Percentiles rank a stretch among this genome's conserved stretches.
Evolutionary conservation across 2,888 invertebrate genomes (phyloP).

Genomic region (Agriopis marginaria): DNA sequence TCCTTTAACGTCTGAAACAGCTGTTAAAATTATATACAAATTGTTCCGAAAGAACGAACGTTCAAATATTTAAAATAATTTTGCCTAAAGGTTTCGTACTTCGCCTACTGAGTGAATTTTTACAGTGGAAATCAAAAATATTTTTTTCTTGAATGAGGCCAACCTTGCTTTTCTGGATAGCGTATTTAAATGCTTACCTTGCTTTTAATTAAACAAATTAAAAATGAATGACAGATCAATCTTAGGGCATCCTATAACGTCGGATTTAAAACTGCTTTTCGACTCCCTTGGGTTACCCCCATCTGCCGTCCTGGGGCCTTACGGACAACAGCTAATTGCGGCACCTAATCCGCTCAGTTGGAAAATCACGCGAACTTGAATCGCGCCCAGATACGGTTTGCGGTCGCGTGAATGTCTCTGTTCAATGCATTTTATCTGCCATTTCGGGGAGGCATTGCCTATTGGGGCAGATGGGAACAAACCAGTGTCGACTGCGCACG

Average conservation of each 20-base stretch:
- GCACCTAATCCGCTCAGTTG: no score
- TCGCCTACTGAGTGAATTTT: neutral
- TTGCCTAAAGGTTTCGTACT: neutral
- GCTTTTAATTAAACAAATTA: neutral
- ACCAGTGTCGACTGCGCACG: neutral
- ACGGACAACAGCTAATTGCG: no score
- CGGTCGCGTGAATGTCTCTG: no score
- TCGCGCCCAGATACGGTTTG: no score
- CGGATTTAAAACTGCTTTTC: neutral
- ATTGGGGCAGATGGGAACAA: neutral
- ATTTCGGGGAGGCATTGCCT: neutral
- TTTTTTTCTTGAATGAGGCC: neutral
- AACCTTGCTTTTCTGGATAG: neutral
- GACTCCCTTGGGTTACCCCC: neutral
- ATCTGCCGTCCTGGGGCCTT: neutral
- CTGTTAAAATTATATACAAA: no score
- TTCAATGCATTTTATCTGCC: neutral
- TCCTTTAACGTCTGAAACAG: no score
- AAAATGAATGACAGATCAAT: neutral
- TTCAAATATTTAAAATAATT: no score
- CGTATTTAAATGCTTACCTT: neutral
- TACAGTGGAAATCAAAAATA: neutral
- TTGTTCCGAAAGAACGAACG: no score
- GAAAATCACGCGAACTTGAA: no score
- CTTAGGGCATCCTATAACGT: neutral